Base-by-base conservation (phyloP, 2,113 vertebrate species). In the Pygoscelis antarcticus region DNA sequence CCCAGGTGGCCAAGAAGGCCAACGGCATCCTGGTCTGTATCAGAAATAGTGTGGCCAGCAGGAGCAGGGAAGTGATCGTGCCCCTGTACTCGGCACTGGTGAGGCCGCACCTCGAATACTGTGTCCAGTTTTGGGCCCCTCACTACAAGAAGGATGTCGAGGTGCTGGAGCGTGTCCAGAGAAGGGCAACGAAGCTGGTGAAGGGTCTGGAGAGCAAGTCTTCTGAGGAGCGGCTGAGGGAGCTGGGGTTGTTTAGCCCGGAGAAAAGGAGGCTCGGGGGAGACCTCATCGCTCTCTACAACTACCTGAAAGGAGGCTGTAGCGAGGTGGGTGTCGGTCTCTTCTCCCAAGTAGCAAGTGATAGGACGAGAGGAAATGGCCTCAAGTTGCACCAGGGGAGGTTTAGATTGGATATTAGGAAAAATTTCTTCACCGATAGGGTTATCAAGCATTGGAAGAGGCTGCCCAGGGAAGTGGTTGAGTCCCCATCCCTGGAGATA, bases 51-150 rank as follows among this genome's bases (percentile, higher is more conserved):
- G 25, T 17, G 23, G 49, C 32, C 49, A 44, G 77, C 18, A 66
- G 32, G 6, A 80, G 2, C 0, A 81, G 8, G 25, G 32, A 29
- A 13, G 11, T 3, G 32, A 29, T 22, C 2, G 3, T n/a, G 2
- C 42, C 18, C 25, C 55, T 29, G 25, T 30, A 46, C 25, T 44
- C 0, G 0, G 15, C 40, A 4, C 49, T 55, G 62, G 25, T 66
- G 38, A 66, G 25, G 49, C 25, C 1, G 4, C 25, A 66, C 14
- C 30, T 52, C 3, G 6, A 34, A 6, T 34, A 9, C 30, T 16
- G 47, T 34, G 17, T 42, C 20, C 38, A 29, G 30, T 44, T 66
- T 66, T 66, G 78, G 38, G 38, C 25, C 32, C 9, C 26, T 57
- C 52, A 57, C 26, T 57, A 30, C 20, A 57, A 15, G 32, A 46